phyloP scores from a whole-genome alignment of 92 coral and sea anemone genomes.

The Heteractis magnifica region DNA sequence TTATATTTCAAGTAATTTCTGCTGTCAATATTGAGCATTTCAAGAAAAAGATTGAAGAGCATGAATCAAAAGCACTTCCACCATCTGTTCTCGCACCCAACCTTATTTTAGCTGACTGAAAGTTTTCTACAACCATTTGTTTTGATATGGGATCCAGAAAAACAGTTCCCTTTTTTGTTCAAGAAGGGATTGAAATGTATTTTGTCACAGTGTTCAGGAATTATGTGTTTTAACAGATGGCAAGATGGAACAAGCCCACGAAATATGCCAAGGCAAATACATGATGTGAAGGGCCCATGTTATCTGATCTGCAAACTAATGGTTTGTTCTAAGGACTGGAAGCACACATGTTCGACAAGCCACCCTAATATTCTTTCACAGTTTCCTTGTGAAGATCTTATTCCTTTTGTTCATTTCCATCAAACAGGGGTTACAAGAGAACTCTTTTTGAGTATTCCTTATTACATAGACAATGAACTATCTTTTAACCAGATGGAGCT shows the following conservation, averaged over 20 bases:
- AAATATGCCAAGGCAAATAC: too few species aligned
- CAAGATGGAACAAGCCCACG: neutral
- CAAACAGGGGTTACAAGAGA: neutral
- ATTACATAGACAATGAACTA: neutral
- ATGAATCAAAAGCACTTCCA: too few species aligned
- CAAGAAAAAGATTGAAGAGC: neutral
- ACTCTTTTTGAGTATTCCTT: neutral
- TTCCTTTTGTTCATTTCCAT: neutral
- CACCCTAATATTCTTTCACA: neutral
- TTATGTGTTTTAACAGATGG: too few species aligned
- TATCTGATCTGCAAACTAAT: too few species aligned
- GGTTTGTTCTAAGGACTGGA: too few species aligned
- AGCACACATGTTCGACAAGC: neutral
- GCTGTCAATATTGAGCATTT: too few species aligned
- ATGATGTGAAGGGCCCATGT: neutral
- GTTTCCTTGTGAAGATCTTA: too few species aligned
- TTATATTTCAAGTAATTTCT: neutral
- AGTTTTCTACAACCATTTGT: neutral
- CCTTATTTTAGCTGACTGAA: neutral
- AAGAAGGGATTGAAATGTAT: neutral
- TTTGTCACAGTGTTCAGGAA: too few species aligned
- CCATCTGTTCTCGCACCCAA: neutral
- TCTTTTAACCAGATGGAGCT: neutral
- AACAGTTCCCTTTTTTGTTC: too few species aligned
- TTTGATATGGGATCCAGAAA: neutral